Conservation (phyloP, 2,113 vertebrate genomes). For the Thomomys bottae region DNA sequence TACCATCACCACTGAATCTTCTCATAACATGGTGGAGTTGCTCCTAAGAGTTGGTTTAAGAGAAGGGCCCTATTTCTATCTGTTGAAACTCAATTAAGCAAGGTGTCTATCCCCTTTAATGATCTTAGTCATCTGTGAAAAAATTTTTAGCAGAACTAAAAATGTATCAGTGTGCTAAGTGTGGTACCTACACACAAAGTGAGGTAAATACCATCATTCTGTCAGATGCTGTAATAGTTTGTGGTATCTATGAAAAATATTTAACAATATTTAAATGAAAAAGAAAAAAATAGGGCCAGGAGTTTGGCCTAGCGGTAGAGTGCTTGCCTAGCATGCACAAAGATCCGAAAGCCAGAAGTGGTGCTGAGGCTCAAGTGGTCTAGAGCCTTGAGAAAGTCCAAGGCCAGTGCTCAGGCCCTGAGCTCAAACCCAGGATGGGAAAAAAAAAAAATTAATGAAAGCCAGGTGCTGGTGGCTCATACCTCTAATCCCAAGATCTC, state of each 20-base stretch:
- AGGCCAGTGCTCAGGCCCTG: too few relatives aligned
- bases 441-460: too few relatives aligned
- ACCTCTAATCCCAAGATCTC: too few relatives aligned
- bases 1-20: not conserved
- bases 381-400: too few relatives aligned
- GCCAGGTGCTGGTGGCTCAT: too few relatives aligned
- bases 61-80: conserved; percentile 3
- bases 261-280: not conserved
- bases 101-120: not conserved
- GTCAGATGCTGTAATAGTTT: conserved; percentile 15
- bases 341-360: too few relatives aligned
- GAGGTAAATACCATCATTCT: not conserved
- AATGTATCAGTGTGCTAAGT: conserved; percentile 20
- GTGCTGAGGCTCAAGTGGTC: too few relatives aligned
- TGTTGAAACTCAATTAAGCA: not conserved
- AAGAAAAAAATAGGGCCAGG: too few relatives aligned
- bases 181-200: not conserved
- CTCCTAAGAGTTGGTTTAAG: not conserved
- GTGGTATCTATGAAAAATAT: not conserved
- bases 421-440: too few relatives aligned
- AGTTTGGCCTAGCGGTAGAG: too few relatives aligned
- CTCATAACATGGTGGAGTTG: not conserved
- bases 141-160: not conserved
- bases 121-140: not conserved
- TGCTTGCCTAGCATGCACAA: too few relatives aligned